Conservation (phyloP, 1,140 invertebrate genomes). For the Plodia interpunctella region DNA sequence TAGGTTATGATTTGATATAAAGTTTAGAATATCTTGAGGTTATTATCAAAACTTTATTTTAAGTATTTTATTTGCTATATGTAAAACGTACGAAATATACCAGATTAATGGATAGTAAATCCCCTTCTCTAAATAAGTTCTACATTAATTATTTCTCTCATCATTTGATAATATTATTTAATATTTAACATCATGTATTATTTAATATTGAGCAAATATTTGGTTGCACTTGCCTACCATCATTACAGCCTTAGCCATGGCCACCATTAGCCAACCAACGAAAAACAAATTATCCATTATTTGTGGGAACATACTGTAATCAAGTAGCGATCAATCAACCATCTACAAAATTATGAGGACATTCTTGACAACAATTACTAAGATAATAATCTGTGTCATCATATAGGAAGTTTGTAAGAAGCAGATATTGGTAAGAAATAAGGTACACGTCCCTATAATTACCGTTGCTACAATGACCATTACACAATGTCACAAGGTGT, state of each 20-base stretch:
- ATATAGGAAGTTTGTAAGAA: not conserved
- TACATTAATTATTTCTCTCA: no score
- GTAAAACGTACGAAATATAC: not conserved
- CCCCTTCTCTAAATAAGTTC: no score
- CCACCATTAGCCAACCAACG: not conserved
- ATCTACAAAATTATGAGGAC: not conserved
- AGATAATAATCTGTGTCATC: not conserved
- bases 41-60: no score
- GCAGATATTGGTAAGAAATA: slow-evolving; percentile 13
- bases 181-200: no score
- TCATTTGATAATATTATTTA: no score
- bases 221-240: no score
- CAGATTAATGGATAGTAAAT: not conserved
- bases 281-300: not conserved
- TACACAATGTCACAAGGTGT: slow-evolving; percentile 20
- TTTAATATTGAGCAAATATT: no score
- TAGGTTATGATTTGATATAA: no score
- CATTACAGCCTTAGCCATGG: not conserved
- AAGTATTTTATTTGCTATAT: no score
- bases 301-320: not conserved
- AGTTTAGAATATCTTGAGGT: no score
- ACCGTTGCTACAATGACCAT: slow-evolving; percentile 9
- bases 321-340: not conserved
- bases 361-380: not conserved
- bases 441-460: slow-evolving; percentile 9